Percentiles rank a stretch among this genome's conserved stretches.
phyloP scores from a whole-genome alignment of 2,797 vertebrate genomes.

The Synanceia verrucosa region DNA sequence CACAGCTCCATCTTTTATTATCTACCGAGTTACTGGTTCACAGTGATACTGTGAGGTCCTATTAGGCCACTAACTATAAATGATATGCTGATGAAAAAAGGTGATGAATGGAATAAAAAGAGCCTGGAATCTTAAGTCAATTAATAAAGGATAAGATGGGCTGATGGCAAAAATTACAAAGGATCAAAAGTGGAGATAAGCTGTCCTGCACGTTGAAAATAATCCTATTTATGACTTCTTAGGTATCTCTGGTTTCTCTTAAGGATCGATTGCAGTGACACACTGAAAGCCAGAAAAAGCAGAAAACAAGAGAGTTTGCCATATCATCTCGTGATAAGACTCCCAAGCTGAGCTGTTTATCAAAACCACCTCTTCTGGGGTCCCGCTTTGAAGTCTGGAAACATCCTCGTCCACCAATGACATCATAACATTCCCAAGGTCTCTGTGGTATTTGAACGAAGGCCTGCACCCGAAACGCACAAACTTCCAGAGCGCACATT shows the following conservation, averaged over 20 bases:
- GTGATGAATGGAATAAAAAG: not conserved
- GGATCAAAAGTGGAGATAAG: not conserved
- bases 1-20: slow-evolving; percentile 28
- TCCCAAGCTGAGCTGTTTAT: slow-evolving; percentile 32
- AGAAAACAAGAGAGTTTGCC: slow-evolving; percentile 12
- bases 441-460: slow-evolving; percentile 64
- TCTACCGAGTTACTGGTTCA: slow-evolving; percentile 32
- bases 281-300: not conserved
- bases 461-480: slow-evolving; percentile 44
- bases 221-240: not conserved
- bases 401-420: slow-evolving; percentile 61
- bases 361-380: slow-evolving; percentile 47
- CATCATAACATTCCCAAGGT: slow-evolving; percentile 72
- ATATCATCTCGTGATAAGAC: slow-evolving; percentile 7
- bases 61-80: slow-evolving; percentile 5
- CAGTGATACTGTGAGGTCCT: slow-evolving; percentile 36
- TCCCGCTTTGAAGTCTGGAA: slow-evolving; percentile 64
- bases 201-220: not conserved
- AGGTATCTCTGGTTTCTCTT: not conserved
- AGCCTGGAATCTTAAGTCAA: not conserved
- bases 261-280: not conserved
- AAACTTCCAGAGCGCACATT: slow-evolving; percentile 55
- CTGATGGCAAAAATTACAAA: not conserved
- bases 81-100: not conserved
- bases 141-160: not conserved